phyloP scores from a whole-genome alignment of 2,888 invertebrate genomes.

The Coelinius sp. region DNA sequence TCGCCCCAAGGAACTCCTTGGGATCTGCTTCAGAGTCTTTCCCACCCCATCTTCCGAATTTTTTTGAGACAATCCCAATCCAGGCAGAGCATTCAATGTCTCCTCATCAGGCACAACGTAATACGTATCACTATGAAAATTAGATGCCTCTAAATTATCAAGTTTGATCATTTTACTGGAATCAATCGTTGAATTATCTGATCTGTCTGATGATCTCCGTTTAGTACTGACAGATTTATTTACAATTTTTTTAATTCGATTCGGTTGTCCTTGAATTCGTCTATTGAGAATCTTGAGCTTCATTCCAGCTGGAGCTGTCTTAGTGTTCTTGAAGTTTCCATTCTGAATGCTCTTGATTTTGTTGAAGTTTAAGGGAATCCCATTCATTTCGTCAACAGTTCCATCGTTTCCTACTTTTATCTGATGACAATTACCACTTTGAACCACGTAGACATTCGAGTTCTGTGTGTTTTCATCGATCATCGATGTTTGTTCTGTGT shows the following conservation, averaged over 20 bases:
- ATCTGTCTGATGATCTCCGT: not conserved
- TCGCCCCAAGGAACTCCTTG: slow-evolving; percentile 25
- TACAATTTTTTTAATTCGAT: not conserved
- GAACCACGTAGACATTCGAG: not conserved
- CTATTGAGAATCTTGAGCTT: not conserved
- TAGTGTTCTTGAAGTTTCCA: not conserved
- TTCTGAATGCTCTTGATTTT: not conserved
- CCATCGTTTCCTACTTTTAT: not conserved
- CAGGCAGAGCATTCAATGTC: not conserved
- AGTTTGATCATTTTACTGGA: not conserved
- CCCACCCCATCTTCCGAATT: not conserved
- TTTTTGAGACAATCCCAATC: not conserved
- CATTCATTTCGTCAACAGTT: not conserved
- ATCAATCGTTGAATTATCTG: not conserved
- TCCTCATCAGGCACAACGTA: not conserved
- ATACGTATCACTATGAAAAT: not conserved
- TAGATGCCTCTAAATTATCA: not conserved
- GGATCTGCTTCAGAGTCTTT: not conserved
- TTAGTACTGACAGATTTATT: not conserved
- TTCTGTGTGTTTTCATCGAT: not conserved
- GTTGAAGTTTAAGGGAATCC: not conserved
- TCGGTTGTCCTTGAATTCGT: not conserved
- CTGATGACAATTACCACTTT: not conserved
- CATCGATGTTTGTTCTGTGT: not conserved
- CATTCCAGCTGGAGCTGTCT: not conserved